Evolutionary conservation across 2,797 vertebrate genomes (phyloP).

Genomic region (Threskiornis aethiopicus): DNA sequence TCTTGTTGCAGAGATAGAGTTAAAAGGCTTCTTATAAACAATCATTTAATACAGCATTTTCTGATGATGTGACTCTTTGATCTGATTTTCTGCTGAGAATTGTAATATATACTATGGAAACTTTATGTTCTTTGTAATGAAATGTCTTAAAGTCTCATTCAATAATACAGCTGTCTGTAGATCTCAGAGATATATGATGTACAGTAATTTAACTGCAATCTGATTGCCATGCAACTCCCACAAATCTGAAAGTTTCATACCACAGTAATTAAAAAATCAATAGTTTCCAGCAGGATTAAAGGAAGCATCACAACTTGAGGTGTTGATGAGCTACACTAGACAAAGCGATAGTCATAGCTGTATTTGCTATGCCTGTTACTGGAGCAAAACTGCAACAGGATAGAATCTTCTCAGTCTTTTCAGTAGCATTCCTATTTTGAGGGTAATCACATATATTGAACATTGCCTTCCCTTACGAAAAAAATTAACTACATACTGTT

Average conservation of each 20-base stretch:
- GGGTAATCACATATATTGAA: background rate
- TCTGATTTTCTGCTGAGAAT: constrained; percentile 41
- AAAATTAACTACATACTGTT: background rate
- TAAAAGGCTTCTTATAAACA: constrained; percentile 47
- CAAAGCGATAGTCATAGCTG: background rate
- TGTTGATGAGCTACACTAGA: background rate
- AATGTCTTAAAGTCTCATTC: constrained; percentile 30
- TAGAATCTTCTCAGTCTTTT: background rate
- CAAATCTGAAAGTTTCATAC: background rate
- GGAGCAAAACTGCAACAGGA: background rate
- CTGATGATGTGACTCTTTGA: constrained; percentile 1
- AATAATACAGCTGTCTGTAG: background rate
- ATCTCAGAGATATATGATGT: background rate
- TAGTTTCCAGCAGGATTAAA: background rate
- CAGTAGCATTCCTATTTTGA: background rate
- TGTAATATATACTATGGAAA: background rate
- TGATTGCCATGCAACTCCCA: background rate
- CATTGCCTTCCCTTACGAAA: background rate
- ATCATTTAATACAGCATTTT: constrained; percentile 22
- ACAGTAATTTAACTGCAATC: background rate
- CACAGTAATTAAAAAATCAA: constrained; percentile 5
- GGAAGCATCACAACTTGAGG: background rate
- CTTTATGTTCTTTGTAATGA: background rate
- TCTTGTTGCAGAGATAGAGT: constrained; percentile 47
- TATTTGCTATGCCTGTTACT: background rate